Evolutionary conservation across 2,797 vertebrate genomes (phyloP), one percentile per base, ranked within the genome.

Genomic region (Taenioides sp.): DNA sequence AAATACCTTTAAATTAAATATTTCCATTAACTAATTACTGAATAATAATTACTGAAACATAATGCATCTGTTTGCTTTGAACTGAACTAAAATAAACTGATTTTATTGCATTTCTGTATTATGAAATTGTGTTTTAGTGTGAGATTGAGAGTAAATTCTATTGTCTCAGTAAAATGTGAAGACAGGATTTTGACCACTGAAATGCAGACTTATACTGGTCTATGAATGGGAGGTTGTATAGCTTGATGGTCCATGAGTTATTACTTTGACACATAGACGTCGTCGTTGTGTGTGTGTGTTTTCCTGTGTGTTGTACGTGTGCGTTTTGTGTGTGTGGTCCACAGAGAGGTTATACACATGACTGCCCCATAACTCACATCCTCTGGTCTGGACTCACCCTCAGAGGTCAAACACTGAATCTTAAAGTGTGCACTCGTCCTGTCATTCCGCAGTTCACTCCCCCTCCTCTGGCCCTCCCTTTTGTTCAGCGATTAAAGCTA

Each of bases 401-500:
- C 74, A 86, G 73, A 84, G 88, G 87, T 91, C 84, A 88, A 81
- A 80, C 75, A 66, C 75, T 66, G 52, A 64, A 84, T 83, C 76
- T 78, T 77, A 64, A 75, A 75, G 67, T 57, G 76, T 52, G 71
- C 72, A 84, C 69, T 83, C 79, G 77, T 85, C 87, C 77, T 85
- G 62, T 72, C 74, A 67, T 84, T 78, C 52, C 64, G 81, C 76
- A 76, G 61, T 77, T 76, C 78, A 72, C 65, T 71, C 70, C 73
- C 67, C 55, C 62, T 68, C 52, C 55, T 34, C 40, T 74, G 49
- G 73, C 49, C 69, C 69, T 67, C 71, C 71, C 61, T 72, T 72
- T 57, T 22, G 20, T 58, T 78, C 75, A 74, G 72, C 70, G 65
- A 55, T 74, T 75, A 76, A 72, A 78, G 77, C 77, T 71, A 77